A percentile compares a stretch with the other conserved stretches of the same genome.
phyloP scores from a whole-genome alignment of 2,888 invertebrate genomes.

The Nemurella pictetii region DNA sequence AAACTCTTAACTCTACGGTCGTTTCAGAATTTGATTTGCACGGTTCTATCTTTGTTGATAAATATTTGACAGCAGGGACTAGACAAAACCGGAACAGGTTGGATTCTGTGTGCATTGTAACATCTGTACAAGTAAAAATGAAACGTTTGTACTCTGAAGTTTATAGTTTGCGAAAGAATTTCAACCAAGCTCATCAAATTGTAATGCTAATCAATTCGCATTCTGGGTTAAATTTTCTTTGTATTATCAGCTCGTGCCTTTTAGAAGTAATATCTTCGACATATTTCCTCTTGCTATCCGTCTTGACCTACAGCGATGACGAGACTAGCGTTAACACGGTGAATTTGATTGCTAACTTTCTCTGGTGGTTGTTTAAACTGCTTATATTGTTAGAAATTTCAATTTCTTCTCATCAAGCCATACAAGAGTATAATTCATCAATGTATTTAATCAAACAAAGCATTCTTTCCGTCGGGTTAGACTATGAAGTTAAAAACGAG shows the following conservation, averaged over 20 bases:
- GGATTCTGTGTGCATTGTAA: too few relatives aligned
- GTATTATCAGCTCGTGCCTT: neutral
- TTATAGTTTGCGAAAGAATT: neutral
- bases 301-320: neutral
- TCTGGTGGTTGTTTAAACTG: neutral
- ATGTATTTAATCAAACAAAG: neutral
- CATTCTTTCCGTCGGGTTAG: neutral
- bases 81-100: too few relatives aligned
- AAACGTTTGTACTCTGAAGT: neutral
- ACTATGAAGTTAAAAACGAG: neutral
- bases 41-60: neutral
- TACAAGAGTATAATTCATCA: neutral
- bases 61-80: too few relatives aligned
- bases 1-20: neutral
- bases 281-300: neutral
- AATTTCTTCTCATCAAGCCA: neutral
- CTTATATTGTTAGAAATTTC: neutral
- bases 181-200: neutral
- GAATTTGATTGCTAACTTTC: neutral
- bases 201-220: neutral
- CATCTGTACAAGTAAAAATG: too few relatives aligned
- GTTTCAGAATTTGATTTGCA: neutral
- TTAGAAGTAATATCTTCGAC: neutral
- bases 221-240: neutral
- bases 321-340: neutral